phyloP scores from a whole-genome alignment of 2,797 vertebrate genomes.

The Chrysocyon brachyurus region DNA sequence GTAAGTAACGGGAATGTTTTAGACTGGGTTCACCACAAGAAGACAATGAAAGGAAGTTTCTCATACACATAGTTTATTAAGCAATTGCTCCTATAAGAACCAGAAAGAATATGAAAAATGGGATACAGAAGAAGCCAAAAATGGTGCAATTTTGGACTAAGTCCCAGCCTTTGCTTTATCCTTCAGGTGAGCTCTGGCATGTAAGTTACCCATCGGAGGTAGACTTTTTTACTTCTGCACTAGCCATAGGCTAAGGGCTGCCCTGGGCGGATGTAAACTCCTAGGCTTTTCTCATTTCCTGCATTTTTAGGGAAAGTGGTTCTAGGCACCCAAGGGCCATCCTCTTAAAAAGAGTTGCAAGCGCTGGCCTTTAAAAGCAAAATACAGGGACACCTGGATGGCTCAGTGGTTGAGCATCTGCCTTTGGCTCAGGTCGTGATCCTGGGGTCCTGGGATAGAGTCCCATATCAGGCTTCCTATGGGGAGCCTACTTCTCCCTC shows the following conservation, averaged over 20 bases:
- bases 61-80: not conserved
- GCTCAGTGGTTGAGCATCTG: no score
- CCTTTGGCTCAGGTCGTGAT: no score
- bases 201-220: not conserved
- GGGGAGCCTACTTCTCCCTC: no score
- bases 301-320: not conserved
- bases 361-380: conserved; percentile 12
- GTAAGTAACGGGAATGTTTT: not conserved
- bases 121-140: not conserved
- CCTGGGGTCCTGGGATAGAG: no score
- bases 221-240: not conserved
- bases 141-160: not conserved
- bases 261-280: conserved; percentile 10
- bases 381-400: not conserved
- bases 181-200: not conserved
- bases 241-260: not conserved
- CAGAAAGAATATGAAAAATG: not conserved
- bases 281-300: conserved; percentile 15
- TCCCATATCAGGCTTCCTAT: no score
- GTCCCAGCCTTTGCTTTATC: not conserved
- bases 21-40: not conserved
- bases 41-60: conserved; percentile 21
- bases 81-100: conserved; percentile 23
- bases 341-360: conserved; percentile 31
- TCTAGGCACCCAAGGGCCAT: not conserved